A percentile compares a stretch with the other conserved stretches of the same genome.
Conservation (phyloP, 2,888 invertebrate species). For the Diarsia brunnea region DNA sequence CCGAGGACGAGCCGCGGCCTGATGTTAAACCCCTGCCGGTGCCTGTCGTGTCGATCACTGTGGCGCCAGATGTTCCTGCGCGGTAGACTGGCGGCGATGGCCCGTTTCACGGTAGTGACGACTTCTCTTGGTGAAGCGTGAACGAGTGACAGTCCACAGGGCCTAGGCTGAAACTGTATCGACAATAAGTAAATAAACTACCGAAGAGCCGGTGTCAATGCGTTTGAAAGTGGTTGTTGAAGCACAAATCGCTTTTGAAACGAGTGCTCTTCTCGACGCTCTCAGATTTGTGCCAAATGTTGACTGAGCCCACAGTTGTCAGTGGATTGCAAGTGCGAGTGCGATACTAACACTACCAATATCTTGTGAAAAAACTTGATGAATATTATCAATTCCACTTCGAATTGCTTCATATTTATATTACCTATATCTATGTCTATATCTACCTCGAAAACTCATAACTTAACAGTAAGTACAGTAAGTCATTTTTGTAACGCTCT, state of each 20-base stretch:
- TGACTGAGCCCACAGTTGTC: neutral
- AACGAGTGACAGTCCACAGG: neutral
- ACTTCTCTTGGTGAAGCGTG: neutral
- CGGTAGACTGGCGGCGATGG: constrained; percentile 15
- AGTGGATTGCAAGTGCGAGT: neutral
- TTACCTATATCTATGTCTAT: neutral
- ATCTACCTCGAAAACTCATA: constrained; percentile 39
- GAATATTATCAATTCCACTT: constrained; percentile 2
- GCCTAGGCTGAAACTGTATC: neutral
- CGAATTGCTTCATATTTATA: neutral
- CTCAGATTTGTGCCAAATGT: neutral
- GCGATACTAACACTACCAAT: neutral
- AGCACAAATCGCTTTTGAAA: neutral
- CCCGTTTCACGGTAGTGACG: neutral
- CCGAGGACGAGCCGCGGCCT: constrained; percentile 28
- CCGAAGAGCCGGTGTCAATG: neutral
- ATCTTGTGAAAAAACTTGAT: neutral
- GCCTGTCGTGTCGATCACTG: constrained; percentile 22
- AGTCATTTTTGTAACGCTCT: constrained; percentile 28
- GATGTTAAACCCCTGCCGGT: constrained; percentile 28
- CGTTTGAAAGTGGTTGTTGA: neutral
- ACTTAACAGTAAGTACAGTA: neutral
- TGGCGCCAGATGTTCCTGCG: constrained; percentile 22
- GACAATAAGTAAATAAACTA: neutral
- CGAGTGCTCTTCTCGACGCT: neutral